Percentiles rank a stretch among this genome's conserved stretches.
These are phyloP conservation scores for Aleiodes leptofemur DNA, from an alignment of 2,888 invertebrate genomes.

Conservation along the genomic window DNA sequence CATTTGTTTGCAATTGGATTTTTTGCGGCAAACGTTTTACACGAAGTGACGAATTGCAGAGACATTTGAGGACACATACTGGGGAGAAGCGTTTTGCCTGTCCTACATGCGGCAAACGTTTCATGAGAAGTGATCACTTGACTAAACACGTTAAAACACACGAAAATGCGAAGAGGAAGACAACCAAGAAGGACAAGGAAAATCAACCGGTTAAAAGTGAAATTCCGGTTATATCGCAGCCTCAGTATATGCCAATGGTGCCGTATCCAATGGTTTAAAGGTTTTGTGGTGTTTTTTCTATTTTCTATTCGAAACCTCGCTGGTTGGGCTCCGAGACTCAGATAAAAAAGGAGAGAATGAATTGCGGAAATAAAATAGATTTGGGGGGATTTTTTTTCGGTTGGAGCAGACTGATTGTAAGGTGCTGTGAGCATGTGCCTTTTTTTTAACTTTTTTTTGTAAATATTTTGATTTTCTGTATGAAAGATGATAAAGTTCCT, in stretches of 20 bases:
- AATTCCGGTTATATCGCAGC: constrained; percentile 47
- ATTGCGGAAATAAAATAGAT: neutral
- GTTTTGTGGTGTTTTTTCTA: neutral
- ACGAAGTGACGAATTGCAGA: constrained; percentile 88
- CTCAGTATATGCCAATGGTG: constrained; percentile 43
- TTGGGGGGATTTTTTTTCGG: neutral
- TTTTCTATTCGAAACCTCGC: too few species aligned
- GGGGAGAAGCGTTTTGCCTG: constrained; percentile 93
- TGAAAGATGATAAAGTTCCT: neutral
- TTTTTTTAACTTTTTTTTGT: constrained; percentile 4
- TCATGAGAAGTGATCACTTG: constrained; percentile 96
- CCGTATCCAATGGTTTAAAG: constrained; percentile 51
- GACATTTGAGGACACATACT: constrained; percentile 92
- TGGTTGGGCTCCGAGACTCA: too few species aligned
- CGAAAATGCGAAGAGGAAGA: constrained; percentile 79
- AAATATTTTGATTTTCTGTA: neutral
- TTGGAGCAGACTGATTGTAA: constrained; percentile 48
- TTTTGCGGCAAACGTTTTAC: constrained; percentile 95
- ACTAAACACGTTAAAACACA: constrained; percentile 95
- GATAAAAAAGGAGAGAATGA: too few species aligned
- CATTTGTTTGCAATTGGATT: constrained; percentile 92
- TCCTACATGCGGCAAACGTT: constrained; percentile 90
- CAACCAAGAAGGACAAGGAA: constrained; percentile 75
- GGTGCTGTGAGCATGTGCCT: constrained; percentile 41
- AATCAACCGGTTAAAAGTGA: constrained; percentile 59